Percentiles rank a stretch among this genome's conserved stretches.
These are phyloP conservation scores for Lysandra bellargus DNA, from an alignment of 2,888 invertebrate species.

Conservation along the genomic window DNA sequence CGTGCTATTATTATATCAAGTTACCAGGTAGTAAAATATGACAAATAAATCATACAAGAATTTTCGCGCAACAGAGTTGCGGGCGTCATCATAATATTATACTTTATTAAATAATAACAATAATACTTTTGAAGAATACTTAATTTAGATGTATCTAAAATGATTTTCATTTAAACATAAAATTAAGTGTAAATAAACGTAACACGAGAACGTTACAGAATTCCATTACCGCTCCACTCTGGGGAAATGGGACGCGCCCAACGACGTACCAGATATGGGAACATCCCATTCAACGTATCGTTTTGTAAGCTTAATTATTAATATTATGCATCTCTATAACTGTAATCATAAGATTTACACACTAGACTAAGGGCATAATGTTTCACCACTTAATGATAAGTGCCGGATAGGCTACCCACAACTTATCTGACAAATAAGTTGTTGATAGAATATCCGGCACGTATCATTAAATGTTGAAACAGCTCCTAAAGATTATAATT, in stretches of 20 bases:
- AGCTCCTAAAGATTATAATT: no score
- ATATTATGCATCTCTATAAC: no score
- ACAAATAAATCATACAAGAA: no score
- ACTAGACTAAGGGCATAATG: not conserved
- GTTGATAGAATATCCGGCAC: no score
- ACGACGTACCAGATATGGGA: not conserved
- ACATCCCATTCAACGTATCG: not conserved
- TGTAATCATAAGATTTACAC: no score
- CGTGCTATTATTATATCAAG: no score
- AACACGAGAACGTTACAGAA: constrained; percentile 45
- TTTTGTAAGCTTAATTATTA: not conserved
- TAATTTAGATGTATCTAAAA: constrained; percentile 21
- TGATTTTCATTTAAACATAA: constrained; percentile 21
- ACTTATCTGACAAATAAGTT: no score
- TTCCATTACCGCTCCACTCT: constrained; percentile 43
- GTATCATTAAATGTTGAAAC: no score
- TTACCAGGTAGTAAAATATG: no score
- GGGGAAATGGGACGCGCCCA: constrained; percentile 38
- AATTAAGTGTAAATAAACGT: constrained; percentile 43
- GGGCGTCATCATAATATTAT: not conserved
- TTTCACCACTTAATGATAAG: not conserved
- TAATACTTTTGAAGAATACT: not conserved
- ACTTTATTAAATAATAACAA: not conserved
- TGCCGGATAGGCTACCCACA: no score
- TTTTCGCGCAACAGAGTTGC: no score